phyloP scores from a whole-genome alignment of 1,140 invertebrate species.

The Hormaphis cornu region DNA sequence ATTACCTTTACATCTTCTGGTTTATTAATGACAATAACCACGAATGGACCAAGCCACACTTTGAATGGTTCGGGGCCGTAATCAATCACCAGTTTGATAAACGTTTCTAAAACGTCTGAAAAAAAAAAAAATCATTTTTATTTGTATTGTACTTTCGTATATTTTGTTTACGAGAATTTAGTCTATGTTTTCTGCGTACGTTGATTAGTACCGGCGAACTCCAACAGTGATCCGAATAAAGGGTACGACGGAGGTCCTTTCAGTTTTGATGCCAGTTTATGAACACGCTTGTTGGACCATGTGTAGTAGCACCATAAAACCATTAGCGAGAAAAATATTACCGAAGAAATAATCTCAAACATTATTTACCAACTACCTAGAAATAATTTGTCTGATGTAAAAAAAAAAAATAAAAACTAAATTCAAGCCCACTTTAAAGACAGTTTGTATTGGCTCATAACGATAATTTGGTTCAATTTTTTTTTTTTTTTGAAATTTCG shows the following conservation, averaged over 20 bases:
- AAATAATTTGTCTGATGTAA: too few species aligned
- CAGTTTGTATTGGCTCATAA: too few species aligned
- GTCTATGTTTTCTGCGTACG: too few species aligned
- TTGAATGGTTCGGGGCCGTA: conserved; percentile 39
- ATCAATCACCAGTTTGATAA: conserved; percentile 35
- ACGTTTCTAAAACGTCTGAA: conserved; percentile 41
- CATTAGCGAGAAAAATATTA: too few species aligned
- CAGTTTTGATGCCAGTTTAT: not conserved
- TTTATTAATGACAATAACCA: conserved; percentile 43
- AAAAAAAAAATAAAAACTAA: too few species aligned
- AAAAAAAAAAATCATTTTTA: conserved; percentile 27
- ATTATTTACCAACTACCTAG: too few species aligned
- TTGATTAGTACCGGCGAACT: not conserved
- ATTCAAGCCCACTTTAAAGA: too few species aligned
- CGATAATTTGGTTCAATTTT: too few species aligned
- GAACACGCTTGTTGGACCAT: not conserved
- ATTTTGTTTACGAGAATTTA: too few species aligned
- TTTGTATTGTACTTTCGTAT: too few species aligned
- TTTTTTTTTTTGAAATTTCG: too few species aligned
- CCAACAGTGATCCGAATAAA: not conserved
- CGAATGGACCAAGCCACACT: conserved; percentile 45
- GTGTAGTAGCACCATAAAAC: not conserved
- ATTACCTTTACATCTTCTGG: conserved; percentile 45
- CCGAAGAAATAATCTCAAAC: too few species aligned
- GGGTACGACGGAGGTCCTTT: not conserved